Evolutionary conservation across 2,888 invertebrate species (phyloP).

Genomic region (Drosophila rubida): DNA sequence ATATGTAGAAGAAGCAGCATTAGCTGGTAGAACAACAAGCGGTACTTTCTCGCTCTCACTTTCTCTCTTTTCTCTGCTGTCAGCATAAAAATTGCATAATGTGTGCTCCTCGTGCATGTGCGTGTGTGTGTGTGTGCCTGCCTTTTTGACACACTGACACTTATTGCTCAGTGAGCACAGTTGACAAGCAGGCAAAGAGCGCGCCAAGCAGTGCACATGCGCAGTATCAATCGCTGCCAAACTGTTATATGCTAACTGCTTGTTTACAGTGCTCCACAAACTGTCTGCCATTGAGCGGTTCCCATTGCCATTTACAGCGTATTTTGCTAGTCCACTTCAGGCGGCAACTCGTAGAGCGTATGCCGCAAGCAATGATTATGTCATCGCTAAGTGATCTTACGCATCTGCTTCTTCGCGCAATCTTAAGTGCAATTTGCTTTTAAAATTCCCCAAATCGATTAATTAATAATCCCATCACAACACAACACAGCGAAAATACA

Average conservation of each 20-base stretch:
- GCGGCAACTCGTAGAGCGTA: not conserved
- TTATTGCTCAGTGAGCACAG: slow-evolving; percentile 58
- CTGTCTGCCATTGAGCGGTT: slow-evolving; percentile 18
- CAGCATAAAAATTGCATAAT: slow-evolving; percentile 79
- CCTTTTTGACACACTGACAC: slow-evolving; percentile 83
- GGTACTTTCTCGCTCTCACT: slow-evolving; percentile 36
- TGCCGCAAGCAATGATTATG: slow-evolving; percentile 19
- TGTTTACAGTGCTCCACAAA: slow-evolving; percentile 69
- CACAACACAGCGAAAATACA: slow-evolving; percentile 25
- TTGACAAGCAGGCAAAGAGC: slow-evolving; percentile 34
- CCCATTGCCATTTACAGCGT: slow-evolving; percentile 6
- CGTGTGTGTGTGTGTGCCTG: slow-evolving; percentile 23
- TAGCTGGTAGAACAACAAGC: slow-evolving; percentile 22
- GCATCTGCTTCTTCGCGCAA: slow-evolving; percentile 1
- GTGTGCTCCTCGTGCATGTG: slow-evolving; percentile 10
- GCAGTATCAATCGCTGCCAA: slow-evolving; percentile 40
- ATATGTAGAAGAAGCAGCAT: slow-evolving; percentile 13
- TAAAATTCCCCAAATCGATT: slow-evolving; percentile 45
- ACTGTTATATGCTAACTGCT: slow-evolving; percentile 62
- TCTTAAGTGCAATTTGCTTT: slow-evolving; percentile 60
- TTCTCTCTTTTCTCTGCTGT: slow-evolving; percentile 41
- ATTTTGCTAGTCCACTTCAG: slow-evolving; percentile 15
- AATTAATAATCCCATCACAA: slow-evolving; percentile 43
- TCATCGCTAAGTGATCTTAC: slow-evolving; percentile 29
- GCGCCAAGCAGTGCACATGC: slow-evolving; percentile 44